Evolutionary conservation across 2,888 invertebrate species (phyloP), one percentile per base, ranked within the genome.

Genomic region (Dysmachus trigonus): DNA sequence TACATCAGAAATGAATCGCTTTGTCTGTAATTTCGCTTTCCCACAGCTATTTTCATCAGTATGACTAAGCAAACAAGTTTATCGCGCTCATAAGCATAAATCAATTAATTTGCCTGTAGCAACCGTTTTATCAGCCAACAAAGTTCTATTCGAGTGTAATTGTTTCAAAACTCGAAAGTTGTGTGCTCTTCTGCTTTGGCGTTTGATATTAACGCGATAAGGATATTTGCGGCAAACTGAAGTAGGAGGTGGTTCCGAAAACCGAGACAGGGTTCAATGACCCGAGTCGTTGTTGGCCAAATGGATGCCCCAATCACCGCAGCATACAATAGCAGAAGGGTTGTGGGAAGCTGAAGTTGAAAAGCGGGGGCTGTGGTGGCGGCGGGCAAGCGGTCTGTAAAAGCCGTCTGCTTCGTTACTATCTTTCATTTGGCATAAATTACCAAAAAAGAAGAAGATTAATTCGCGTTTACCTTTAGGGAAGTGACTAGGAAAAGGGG

Each of bases 391-490:
- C n/a, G 33, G n/a, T 5, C 13, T 27, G 73, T 31, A 30, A 72
- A 72, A 83, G 83, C 31, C 72, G 27, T 83, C 27, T 15, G 13
- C 22, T 41, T 38, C 71, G 72, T 83, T 71, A 27, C 72, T 30
- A 38, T 83, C 72, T 72, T 83, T 72, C 72, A 72, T 51, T 72
- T 33, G 27, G 83, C 18, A 71, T 72, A n/a, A 83, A 38, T 72
- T 27, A 18, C 47, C 71, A 35, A 83, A 83, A 83, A 83, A 82
- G 6, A 51, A 51, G n/a, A 51, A 53, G 53, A 62, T 62, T 72
- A 72, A 72, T 27, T 47, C 41, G 27, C 83, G 15, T 81, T 81
- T 18, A 81, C 81, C 81, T 81, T 81, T 30, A 81, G 81, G 62
- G 18, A 51, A 18, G 10, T 18, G 10, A 8, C n/a, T 22, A 8